Conservation (phyloP, 2,113 vertebrate species). For the Desmodus rotundus region DNA sequence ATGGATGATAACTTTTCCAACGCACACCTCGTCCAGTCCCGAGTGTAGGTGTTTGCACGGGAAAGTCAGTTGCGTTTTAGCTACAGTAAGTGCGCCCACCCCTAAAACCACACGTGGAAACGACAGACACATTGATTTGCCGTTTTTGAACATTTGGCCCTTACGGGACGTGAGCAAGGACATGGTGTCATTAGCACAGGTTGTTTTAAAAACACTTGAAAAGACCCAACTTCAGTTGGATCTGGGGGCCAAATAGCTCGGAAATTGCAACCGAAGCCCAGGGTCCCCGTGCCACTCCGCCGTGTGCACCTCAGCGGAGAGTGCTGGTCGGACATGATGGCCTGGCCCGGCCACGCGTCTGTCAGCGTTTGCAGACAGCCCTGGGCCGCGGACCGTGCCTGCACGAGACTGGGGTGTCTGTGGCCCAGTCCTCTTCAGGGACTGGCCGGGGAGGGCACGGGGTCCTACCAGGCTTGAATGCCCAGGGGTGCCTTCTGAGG, state of each 20-base stretch:
- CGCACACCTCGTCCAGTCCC: not conserved
- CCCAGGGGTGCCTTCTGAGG: not conserved
- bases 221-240: conserved; percentile 26
- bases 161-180: conserved; percentile 41
- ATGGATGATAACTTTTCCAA: not conserved
- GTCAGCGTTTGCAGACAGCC: accelerated
- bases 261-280: not conserved
- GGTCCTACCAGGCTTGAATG: accelerated
- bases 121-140: conserved; percentile 20
- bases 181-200: conserved; percentile 49
- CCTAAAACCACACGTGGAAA: not conserved
- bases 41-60: not conserved
- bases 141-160: conserved; percentile 52
- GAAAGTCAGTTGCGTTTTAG: not conserved
- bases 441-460: accelerated
- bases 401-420: not conserved
- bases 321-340: not conserved
- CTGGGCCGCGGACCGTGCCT: too few relatives aligned
- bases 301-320: not conserved
- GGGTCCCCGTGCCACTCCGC: not conserved
- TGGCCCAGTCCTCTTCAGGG: not conserved
- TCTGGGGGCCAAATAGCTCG: conserved; percentile 19
- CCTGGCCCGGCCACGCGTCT: accelerated
- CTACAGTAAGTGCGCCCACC: not conserved
- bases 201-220: conserved; percentile 48